Conservation (phyloP, 1,140 invertebrate species). For the Gonioctena quinquepunctata region DNA sequence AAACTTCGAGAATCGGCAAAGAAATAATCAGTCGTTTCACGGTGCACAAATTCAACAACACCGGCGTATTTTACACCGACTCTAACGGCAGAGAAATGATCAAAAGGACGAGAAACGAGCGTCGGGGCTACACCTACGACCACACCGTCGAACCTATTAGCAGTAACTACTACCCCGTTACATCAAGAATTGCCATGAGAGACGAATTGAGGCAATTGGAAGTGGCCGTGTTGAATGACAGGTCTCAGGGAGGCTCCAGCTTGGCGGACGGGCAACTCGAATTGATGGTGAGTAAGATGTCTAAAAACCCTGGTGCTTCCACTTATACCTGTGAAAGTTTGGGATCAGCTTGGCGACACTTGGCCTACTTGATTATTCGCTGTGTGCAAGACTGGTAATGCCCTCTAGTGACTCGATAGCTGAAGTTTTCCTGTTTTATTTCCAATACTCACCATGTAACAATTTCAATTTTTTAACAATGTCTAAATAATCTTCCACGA, state of each 20-base stretch:
- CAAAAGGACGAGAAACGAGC: constrained; percentile 70
- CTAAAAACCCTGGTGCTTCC: no score
- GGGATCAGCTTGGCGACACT: no score
- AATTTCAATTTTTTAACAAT: no score
- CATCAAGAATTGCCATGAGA: constrained; percentile 76
- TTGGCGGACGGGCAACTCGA: constrained; percentile 76
- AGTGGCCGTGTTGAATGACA: constrained; percentile 78
- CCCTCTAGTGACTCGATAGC: no score
- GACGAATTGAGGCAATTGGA: constrained; percentile 56
- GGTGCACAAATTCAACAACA: constrained; percentile 66
- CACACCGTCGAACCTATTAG: constrained; percentile 72
- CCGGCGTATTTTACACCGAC: constrained; percentile 84
- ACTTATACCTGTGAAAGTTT: no score
- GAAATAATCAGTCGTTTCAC: constrained; percentile 80
- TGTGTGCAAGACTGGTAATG: no score
- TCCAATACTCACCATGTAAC: no score
- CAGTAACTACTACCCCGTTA: constrained; percentile 94
- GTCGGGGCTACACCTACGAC: constrained; percentile 74
- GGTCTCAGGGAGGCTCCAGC: constrained; percentile 85
- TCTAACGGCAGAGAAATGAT: constrained; percentile 91
- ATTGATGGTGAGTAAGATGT: constrained; percentile 71
- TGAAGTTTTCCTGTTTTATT: no score
- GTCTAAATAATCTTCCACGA: no score
- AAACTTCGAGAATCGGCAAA: constrained; percentile 70
- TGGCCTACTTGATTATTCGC: no score